Conservation (phyloP, 37 sponge, comb jelly and placozoan genomes). For the Agelas oroides region DNA sequence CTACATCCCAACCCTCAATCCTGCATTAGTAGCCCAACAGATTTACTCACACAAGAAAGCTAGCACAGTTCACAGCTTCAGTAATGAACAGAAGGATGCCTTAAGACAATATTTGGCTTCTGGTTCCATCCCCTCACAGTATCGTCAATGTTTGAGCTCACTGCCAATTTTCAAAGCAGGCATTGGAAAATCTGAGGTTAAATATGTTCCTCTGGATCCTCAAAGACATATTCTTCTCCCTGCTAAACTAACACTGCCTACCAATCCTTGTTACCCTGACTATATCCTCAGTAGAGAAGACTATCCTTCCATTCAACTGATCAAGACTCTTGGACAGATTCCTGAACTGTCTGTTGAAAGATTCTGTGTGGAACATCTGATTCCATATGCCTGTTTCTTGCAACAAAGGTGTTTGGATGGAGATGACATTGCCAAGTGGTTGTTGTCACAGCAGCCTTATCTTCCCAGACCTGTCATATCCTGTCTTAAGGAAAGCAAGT, state of each 20-base stretch:
- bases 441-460: constrained; percentile 8
- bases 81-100: not conserved
- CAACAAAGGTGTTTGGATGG: not conserved
- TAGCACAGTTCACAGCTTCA: no score
- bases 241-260: not conserved
- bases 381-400: constrained; percentile 17
- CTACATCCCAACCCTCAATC: no score
- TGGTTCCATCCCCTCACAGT: not conserved
- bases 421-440: constrained; percentile 44
- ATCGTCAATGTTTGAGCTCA: not conserved
- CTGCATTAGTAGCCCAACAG: no score
- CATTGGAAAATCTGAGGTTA: not conserved
- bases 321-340: constrained; percentile 21
- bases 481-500: not conserved
- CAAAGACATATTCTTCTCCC: constrained; percentile 11
- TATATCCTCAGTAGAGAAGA: constrained; percentile 18
- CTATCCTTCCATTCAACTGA: not conserved
- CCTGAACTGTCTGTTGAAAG: constrained; percentile 7
- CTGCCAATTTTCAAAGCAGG: constrained; percentile 60
- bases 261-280: constrained; percentile 23
- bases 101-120: not conserved
- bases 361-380: constrained; percentile 17
- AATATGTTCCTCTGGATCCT: constrained; percentile 10
- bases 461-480: not conserved
- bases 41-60: no score